These are phyloP conservation scores for Echinops telfairi DNA, from an alignment of 2,113 vertebrate genomes.

Conservation along the genomic window DNA sequence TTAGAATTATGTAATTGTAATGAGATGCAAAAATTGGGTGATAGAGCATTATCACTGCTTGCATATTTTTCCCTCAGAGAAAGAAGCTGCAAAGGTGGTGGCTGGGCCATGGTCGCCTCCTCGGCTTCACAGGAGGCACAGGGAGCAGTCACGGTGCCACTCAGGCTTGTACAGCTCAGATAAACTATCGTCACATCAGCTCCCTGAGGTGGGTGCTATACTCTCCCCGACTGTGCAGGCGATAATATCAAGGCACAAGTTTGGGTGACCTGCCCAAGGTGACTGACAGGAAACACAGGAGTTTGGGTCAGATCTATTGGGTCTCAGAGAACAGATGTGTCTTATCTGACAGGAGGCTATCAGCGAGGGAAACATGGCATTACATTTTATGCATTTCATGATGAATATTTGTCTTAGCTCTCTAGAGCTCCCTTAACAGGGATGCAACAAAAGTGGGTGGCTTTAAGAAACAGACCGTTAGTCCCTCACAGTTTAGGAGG, in stretches of 20 bases:
- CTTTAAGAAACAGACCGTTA: no score
- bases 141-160: conserved; percentile 31
- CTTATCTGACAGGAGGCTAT: neutral
- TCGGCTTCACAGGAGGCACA: neutral
- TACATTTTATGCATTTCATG: no score
- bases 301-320: neutral
- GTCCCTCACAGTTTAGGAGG: no score
- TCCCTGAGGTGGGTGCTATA: neutral
- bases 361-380: neutral
- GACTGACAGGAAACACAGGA: neutral
- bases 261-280: neutral
- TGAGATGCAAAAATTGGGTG: conserved; percentile 80
- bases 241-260: neutral
- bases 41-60: conserved; percentile 65
- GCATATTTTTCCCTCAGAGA: conserved; percentile 48
- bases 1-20: conserved; percentile 85
- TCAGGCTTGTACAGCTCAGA: neutral
- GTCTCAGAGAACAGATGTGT: neutral
- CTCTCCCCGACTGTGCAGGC: neutral
- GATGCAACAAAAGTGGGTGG: no score
- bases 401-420: no score
- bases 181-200: neutral
- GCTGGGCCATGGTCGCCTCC: neutral
- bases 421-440: no score
- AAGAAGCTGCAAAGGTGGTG: conserved; percentile 68